These are phyloP conservation scores for Cheilosia vulpina DNA, from an alignment of 2,888 invertebrate species.

Conservation along the genomic window DNA sequence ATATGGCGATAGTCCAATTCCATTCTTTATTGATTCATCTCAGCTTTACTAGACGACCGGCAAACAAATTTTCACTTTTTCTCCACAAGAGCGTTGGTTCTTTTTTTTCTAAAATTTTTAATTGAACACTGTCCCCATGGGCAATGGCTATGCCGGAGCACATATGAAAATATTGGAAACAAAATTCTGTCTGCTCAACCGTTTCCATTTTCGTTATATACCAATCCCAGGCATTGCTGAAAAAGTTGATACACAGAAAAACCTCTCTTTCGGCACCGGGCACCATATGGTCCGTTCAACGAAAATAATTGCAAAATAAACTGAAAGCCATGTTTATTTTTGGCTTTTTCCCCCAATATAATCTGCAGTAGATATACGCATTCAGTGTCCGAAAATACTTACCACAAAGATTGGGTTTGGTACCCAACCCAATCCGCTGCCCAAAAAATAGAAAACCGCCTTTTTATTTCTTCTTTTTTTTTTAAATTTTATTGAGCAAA, in stretches of 20 bases:
- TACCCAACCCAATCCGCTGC: too few species aligned
- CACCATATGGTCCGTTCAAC: conserved; percentile 33
- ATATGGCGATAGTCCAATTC: neutral
- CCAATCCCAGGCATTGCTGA: neutral
- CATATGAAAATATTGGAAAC: conserved; percentile 14
- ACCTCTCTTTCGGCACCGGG: conserved; percentile 9
- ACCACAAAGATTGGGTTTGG: too few species aligned
- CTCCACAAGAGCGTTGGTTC: too few species aligned
- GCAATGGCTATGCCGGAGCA: neutral
- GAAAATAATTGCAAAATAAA: conserved; percentile 61
- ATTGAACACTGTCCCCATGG: neutral
- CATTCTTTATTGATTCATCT: conserved; percentile 1
- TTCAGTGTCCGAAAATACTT: conserved; percentile 1
- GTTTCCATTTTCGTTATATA: conserved; percentile 14
- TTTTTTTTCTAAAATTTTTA: conserved; percentile 3
- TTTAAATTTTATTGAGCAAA: conserved; percentile 60
- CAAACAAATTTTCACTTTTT: neutral
- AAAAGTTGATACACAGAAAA: conserved; percentile 1
- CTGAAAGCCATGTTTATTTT: conserved; percentile 30
- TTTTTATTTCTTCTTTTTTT: conserved; percentile 15
- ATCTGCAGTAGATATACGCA: conserved; percentile 5
- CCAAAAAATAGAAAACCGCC: conserved; percentile 24
- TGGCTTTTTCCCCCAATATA: neutral
- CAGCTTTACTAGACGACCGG: too few species aligned
- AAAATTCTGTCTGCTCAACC: conserved; percentile 27